Evolutionary conservation across 92 coral and sea anemone species (phyloP).

Genomic region (Palythoa heliodiscus): DNA sequence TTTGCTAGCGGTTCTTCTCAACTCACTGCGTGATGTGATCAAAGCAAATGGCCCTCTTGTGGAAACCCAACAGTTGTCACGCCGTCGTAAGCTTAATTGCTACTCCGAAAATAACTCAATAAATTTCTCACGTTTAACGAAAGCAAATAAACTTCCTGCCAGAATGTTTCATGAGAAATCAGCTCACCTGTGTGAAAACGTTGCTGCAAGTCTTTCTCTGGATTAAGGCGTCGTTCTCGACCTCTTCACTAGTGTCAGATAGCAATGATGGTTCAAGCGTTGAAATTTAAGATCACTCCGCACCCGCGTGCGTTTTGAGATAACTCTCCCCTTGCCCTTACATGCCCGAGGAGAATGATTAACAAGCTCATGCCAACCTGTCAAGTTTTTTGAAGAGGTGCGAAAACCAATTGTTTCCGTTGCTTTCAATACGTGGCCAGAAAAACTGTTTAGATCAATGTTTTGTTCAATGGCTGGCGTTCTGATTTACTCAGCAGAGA

Average conservation of each 20-base stretch:
- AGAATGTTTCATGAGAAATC: neutral
- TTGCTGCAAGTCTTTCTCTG: neutral
- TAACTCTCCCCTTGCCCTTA: constrained; percentile 48
- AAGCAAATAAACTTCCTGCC: constrained; percentile 40
- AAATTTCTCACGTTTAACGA: constrained; percentile 38
- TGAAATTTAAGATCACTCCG: constrained; percentile 35
- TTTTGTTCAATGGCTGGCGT: neutral
- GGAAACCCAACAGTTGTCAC: neutral
- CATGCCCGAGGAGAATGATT: constrained; percentile 62
- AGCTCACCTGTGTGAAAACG: constrained; percentile 16
- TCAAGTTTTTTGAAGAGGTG: constrained; percentile 51
- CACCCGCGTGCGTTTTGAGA: constrained; percentile 41
- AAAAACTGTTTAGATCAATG: constrained; percentile 5
- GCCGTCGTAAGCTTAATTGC: neutral
- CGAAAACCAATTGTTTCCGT: constrained; percentile 33
- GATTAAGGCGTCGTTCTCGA: neutral
- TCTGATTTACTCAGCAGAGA: neutral
- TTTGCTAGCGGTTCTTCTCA: neutral
- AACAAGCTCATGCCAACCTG: constrained; percentile 54
- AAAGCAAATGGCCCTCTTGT: neutral
- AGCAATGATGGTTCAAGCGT: neutral
- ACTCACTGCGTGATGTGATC: neutral
- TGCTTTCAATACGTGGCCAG: constrained; percentile 20
- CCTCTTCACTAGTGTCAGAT: constrained; percentile 1
- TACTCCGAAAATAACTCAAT: neutral